Evolutionary conservation across 2,888 invertebrate genomes (phyloP), one percentile per base, ranked within the genome.

Genomic region (Melinaea menophilus): DNA sequence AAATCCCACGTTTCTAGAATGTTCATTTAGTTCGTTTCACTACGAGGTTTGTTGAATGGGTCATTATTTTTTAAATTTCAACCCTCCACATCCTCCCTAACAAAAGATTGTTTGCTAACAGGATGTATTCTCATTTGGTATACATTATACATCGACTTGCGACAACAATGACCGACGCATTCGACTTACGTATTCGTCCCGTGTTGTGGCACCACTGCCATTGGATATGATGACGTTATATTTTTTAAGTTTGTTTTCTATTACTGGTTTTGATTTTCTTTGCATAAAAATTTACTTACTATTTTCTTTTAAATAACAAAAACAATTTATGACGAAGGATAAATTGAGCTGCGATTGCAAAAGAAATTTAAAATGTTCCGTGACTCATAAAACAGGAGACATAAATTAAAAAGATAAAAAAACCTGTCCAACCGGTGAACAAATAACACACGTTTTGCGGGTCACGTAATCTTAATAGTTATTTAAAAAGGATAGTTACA

Each of bases 111-210:
- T 84, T 79, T 76, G 76, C 67, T 59, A 62, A 74, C 75, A 73
- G 76, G 79, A 78, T 74, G 75, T 71, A 71, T 71, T 75, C 75
- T 76, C 71, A 75, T 78, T 82, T 79, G 76, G 75, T 82, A 82
- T 79, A 81, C 81, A 79, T 62, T 67, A 65, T 65, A 67, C 65
- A 67, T 63, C 72, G 67, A 73, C 71, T 70, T 70, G 73, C 73
- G 75, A 77, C 78, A 81, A 85, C 84, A 85, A 84, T 84, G 79
- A 72, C 72, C 73, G 71, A 69, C 72, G 70, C 69, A 75, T 79
- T 84, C 11, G 41, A 9, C 41, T 41, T 41, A 41, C 73, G 73
- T 85, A 86, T 85, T 82, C 86, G 61, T 67, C 66, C 64, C 72
- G 70, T 71, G 74, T 71, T 58, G 55, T 67, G 66, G 63, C 58